Evolutionary conservation across 2,888 invertebrate species (phyloP).

Genomic region (Agrochola lota): DNA sequence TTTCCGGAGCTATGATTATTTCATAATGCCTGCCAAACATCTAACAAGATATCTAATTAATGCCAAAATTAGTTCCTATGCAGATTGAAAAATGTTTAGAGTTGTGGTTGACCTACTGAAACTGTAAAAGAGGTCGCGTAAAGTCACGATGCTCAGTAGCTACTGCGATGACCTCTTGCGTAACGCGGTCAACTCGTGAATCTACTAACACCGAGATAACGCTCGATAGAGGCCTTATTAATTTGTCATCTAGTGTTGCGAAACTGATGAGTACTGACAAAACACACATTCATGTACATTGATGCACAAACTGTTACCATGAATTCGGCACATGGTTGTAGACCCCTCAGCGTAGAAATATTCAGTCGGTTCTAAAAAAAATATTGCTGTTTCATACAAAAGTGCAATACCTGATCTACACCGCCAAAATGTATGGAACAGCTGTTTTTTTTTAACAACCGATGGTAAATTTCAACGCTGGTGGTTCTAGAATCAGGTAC

Average conservation of each 20-base stretch:
- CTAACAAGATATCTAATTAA: too few species aligned
- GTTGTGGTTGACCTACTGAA: constrained; percentile 44
- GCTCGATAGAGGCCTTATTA: constrained; percentile 66
- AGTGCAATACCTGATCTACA: too few species aligned
- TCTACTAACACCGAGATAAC: constrained; percentile 62
- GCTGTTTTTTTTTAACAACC: not conserved
- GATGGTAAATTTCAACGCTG: too few species aligned
- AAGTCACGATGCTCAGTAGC: constrained; percentile 51
- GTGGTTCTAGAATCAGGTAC: not conserved
- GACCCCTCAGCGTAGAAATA: not conserved
- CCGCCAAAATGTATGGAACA: too few species aligned
- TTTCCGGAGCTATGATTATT: not conserved
- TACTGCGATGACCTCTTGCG: constrained; percentile 60
- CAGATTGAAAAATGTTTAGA: constrained; percentile 13
- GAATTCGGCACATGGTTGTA: not conserved
- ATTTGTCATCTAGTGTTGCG: constrained; percentile 63
- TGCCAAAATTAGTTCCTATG: not conserved
- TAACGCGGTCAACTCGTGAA: constrained; percentile 66
- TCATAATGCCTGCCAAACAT: not conserved
- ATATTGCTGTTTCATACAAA: too few species aligned
- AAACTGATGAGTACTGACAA: constrained; percentile 27
- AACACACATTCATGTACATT: not conserved
- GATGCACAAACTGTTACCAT: not conserved
- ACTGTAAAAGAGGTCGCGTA: constrained; percentile 41
- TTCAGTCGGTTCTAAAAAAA: not conserved